Evolutionary conservation across 2,797 vertebrate species (phyloP), one percentile per base, ranked within the genome.

Genomic region (Chaetophractus vellerosus): DNA sequence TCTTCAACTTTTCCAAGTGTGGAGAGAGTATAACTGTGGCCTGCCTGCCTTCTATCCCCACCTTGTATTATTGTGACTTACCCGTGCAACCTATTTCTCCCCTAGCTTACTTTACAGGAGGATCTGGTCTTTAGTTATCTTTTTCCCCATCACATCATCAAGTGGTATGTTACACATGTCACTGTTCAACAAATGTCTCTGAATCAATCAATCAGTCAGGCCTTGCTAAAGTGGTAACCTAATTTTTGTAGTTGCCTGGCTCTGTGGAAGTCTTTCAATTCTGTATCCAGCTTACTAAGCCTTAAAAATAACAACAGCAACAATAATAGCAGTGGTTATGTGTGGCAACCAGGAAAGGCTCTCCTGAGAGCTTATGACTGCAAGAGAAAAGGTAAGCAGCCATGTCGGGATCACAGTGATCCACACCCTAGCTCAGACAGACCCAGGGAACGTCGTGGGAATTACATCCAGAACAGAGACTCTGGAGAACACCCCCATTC

Each of bases 261-360:
- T 94, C 72, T 84, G 72, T 69, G 66, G 63, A 68, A 63, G 18
- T 52, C 57, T 68, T 79, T 69, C 74, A 24, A 11, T 82, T n/a
- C n/a, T 18, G 26, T 9, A 23, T 38, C n/a, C 31, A 72, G 64
- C 26, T 72, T 45, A n/a, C 33, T 72, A 78, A 79, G 11, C 74
- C 76, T 92, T 91, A 89, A 90, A 74, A 91, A 72, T 18, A 52
- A 72, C 23, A 88, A 48, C 63, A 55, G 24, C 38, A 59, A 38
- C 48, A 61, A 26, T 3, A 55, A 48, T 38, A 86, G 15, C 45
- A 82, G 57, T 31, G 81, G 31, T 88, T 91, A 75, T 75, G 36
- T 55, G 18, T 87, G 76, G 55, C 74, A 80, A 45, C 36, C 64
- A 61, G 33, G 61, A 91, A 57, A 24, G 64, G 31, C 16, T 59